Percentiles rank a stretch among this genome's conserved stretches.
phyloP scores from a whole-genome alignment of 2,888 invertebrate genomes.

The Tipula helvola region DNA sequence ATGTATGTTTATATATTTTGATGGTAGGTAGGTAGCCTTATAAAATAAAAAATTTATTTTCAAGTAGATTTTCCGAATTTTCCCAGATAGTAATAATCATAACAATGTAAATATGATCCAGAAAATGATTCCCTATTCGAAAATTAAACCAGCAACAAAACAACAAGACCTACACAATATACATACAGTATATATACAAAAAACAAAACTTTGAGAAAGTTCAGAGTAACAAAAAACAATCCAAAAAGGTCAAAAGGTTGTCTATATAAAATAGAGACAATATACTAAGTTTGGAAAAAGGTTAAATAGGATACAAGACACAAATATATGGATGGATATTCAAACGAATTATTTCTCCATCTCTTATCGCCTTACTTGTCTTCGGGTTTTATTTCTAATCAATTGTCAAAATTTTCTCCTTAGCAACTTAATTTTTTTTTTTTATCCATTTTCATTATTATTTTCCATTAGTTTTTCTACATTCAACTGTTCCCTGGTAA shows the following conservation, averaged over 20 bases:
- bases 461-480: neutral
- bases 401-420: neutral
- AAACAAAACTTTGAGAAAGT: neutral
- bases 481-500: neutral
- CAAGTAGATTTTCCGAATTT: neutral
- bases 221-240: neutral
- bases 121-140: neutral
- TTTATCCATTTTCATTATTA: neutral
- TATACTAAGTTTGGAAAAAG: neutral
- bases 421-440: neutral
- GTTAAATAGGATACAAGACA: neutral
- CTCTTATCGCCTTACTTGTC: neutral
- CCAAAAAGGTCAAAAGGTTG: neutral
- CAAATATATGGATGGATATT: neutral
- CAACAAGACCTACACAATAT: neutral
- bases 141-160: neutral
- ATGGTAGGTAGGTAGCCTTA: neutral
- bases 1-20: neutral
- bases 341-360: neutral
- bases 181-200: neutral
- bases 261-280: neutral
- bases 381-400: neutral
- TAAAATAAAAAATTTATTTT: neutral
- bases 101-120: neutral
- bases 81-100: neutral